These are phyloP conservation scores for Drosophila quasianomalipes DNA, from an alignment of 2,888 invertebrate species.

Conservation along the genomic window DNA sequence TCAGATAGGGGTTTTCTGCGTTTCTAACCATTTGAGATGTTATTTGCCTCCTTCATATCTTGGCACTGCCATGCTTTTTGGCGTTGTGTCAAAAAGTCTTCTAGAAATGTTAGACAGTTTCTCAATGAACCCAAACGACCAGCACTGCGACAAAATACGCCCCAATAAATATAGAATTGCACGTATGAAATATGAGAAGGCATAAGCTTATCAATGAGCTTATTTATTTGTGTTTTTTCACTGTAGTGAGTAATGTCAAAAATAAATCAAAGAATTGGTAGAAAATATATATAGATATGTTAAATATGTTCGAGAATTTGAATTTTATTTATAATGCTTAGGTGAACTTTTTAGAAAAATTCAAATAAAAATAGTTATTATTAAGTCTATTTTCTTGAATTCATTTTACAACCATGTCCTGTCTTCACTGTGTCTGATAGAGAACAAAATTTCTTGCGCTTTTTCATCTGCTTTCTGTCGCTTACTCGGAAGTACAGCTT, in stretches of 20 bases:
- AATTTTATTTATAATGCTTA: background rate
- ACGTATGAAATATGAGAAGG: background rate
- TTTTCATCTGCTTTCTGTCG: constrained; percentile 39
- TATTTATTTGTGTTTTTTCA: background rate
- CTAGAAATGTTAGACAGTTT: constrained; percentile 30
- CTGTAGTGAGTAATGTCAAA: background rate
- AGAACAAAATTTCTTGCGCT: constrained; percentile 17
- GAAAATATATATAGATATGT: background rate
- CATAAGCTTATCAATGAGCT: background rate
- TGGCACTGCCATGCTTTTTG: constrained; percentile 68
- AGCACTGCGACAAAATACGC: constrained; percentile 29
- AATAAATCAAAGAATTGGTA: background rate
- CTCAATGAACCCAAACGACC: constrained; percentile 12
- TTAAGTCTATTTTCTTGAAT: background rate
- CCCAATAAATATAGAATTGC: background rate
- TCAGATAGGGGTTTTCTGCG: background rate
- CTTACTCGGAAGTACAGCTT: constrained; percentile 48
- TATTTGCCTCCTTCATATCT: constrained; percentile 56
- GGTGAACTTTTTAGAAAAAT: background rate
- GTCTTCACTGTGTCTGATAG: constrained; percentile 29
- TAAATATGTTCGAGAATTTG: background rate
- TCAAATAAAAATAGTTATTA: background rate
- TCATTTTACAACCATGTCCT: background rate
- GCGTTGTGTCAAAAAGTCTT: constrained; percentile 76
- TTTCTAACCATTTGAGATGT: constrained; percentile 31